Conservation (phyloP, 1,140 invertebrate genomes). For the Anagrus nilaparvatae region DNA sequence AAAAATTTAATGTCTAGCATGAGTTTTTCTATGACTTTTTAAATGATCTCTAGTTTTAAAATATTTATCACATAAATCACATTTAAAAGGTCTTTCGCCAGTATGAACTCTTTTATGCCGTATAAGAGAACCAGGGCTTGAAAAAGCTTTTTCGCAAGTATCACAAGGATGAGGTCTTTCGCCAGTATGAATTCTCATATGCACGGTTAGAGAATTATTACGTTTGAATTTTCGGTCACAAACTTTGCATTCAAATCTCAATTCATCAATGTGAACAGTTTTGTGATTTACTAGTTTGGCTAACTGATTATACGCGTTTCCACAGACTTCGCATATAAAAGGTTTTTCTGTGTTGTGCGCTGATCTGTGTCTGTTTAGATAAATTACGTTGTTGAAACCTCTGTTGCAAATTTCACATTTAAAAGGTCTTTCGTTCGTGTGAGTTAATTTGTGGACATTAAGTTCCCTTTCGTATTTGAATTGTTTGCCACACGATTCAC, state of each 20-base stretch:
- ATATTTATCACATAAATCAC: slow-evolving; percentile 55
- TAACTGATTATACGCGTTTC: slow-evolving; percentile 85
- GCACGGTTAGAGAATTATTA: slow-evolving; percentile 74
- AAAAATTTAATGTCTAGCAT: no score
- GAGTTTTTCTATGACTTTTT: slow-evolving; percentile 52
- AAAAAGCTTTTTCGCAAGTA: slow-evolving; percentile 73
- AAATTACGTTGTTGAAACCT: slow-evolving; percentile 75
- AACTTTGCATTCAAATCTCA: slow-evolving; percentile 79
- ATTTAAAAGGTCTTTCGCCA: slow-evolving; percentile 65
- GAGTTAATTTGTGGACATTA: slow-evolving; percentile 61
- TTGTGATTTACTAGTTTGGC: slow-evolving; percentile 87
- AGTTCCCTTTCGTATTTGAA: no score
- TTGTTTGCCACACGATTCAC: no score
- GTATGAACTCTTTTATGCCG: slow-evolving; percentile 69
- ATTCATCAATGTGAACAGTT: slow-evolving; percentile 80
- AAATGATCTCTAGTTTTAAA: slow-evolving; percentile 53
- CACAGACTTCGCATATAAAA: slow-evolving; percentile 85
- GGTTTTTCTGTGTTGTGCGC: slow-evolving; percentile 74
- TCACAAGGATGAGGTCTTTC: slow-evolving; percentile 71
- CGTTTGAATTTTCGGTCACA: slow-evolving; percentile 76
- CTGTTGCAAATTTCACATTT: slow-evolving; percentile 67
- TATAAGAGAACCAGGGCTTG: slow-evolving; percentile 62
- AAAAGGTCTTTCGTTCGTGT: slow-evolving; percentile 71
- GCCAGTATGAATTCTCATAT: slow-evolving; percentile 85
- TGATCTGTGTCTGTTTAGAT: slow-evolving; percentile 81